Percentiles rank a stretch among this genome's conserved stretches.
Conservation (phyloP, 2,113 vertebrate species). For the Toxotes jaculatrix region DNA sequence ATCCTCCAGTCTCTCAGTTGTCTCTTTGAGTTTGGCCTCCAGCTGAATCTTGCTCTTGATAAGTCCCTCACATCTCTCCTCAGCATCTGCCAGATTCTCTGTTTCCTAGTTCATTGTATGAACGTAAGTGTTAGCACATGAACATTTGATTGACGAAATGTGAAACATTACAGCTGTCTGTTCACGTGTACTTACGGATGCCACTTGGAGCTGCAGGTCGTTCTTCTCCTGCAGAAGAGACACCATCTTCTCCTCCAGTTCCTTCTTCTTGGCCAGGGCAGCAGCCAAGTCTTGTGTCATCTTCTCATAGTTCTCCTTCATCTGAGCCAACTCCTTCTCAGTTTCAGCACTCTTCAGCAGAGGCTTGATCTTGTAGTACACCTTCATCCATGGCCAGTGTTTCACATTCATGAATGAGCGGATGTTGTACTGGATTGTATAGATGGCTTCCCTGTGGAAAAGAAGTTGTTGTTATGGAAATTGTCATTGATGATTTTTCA, state of each 20-base stretch:
- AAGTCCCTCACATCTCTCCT: slow-evolving; percentile 77
- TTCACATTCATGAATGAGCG: slow-evolving; percentile 79
- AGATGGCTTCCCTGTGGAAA: slow-evolving; percentile 64
- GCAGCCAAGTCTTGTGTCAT: no score
- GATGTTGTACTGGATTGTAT: slow-evolving; percentile 69
- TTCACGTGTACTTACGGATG: slow-evolving; percentile 57
- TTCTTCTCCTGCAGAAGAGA: slow-evolving; percentile 40
- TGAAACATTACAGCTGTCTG: neutral
- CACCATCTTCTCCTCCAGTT: no score
- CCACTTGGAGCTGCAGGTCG: slow-evolving; percentile 66
- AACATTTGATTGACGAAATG: neutral
- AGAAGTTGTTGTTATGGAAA: neutral
- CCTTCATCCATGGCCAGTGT: slow-evolving; percentile 80
- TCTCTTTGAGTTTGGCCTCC: slow-evolving; percentile 80
- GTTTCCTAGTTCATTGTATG: neutral
- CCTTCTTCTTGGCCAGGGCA: no score
- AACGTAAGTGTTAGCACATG: neutral
- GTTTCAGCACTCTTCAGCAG: slow-evolving; percentile 36
- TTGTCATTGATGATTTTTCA: neutral
- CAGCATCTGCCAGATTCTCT: slow-evolving; percentile 64
- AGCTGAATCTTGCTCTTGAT: slow-evolving; percentile 79
- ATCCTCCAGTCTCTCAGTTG: slow-evolving; percentile 87
- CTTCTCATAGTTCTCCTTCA: no score
- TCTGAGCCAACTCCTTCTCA: no score
- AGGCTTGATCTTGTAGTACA: slow-evolving; percentile 80